Conservation (phyloP, 2,888 invertebrate genomes). For the Plagiodera versicolora region DNA sequence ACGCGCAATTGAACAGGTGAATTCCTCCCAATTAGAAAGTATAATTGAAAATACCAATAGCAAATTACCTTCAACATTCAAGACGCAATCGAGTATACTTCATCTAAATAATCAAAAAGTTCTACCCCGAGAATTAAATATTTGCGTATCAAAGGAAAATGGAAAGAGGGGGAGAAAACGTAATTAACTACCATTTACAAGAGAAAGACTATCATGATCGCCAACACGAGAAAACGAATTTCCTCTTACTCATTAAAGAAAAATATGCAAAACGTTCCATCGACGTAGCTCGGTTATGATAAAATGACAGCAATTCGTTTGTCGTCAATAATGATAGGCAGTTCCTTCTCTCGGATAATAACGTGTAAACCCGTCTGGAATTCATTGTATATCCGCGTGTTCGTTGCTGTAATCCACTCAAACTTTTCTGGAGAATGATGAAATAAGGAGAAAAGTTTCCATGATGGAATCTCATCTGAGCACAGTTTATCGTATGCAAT, state of each 20-base stretch:
- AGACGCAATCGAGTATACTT: slow-evolving; percentile 15
- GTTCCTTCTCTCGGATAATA: too few species aligned
- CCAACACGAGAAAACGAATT: background rate
- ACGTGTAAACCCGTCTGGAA: too few species aligned
- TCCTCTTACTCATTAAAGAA: background rate
- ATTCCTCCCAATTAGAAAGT: too few species aligned
- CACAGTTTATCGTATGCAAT: too few species aligned
- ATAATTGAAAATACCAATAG: too few species aligned
- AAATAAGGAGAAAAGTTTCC: too few species aligned
- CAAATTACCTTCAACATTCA: background rate
- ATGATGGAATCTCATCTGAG: too few species aligned
- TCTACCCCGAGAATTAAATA: slow-evolving; percentile 21
- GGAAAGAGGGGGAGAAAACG: slow-evolving; percentile 6
- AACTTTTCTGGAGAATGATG: too few species aligned
- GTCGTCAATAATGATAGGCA: too few species aligned
- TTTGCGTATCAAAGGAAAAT: slow-evolving; percentile 20
- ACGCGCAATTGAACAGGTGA: background rate
- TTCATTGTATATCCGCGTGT: too few species aligned
- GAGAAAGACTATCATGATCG: slow-evolving; percentile 3
- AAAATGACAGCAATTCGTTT: too few species aligned
- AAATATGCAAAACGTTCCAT: background rate
- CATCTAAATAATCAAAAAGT: slow-evolving; percentile 17
- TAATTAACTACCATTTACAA: slow-evolving; percentile 13
- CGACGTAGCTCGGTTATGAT: background rate
- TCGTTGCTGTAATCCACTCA: too few species aligned